A percentile compares a stretch with the other conserved stretches of the same genome.
These are phyloP conservation scores for Typhlomys cinereus DNA, from an alignment of 2,113 vertebrate genomes.

Conservation along the genomic window DNA sequence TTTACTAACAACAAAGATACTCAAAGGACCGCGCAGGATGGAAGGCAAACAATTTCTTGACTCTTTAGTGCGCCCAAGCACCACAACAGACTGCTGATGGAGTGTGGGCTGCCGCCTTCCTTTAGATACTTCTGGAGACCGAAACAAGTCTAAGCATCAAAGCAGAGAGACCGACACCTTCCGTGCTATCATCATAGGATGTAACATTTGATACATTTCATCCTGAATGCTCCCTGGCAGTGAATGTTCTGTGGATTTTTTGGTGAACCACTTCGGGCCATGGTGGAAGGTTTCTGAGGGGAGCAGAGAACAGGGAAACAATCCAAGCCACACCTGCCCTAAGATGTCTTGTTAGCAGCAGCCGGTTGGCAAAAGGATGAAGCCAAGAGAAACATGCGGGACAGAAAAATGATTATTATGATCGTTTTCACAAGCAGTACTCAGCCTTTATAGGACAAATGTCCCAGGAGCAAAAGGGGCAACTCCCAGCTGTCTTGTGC, in stretches of 20 bases:
- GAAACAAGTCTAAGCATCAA: not conserved
- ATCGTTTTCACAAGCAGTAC: not conserved
- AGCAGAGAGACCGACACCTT: not conserved
- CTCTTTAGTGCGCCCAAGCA: slow-evolving; percentile 5
- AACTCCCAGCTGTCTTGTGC: not conserved
- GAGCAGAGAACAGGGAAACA: not conserved
- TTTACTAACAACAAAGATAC: slow-evolving; percentile 35
- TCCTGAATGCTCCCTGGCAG: not conserved
- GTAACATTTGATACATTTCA: not conserved
- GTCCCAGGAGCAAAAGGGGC: not conserved
- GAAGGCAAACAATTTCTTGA: slow-evolving; percentile 37
- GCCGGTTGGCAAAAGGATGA: not conserved
- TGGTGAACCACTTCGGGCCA: slow-evolving; percentile 5
- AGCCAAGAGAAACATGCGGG: not conserved
- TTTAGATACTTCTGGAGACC: not conserved
- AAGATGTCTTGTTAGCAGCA: not conserved
- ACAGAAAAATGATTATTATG: not conserved
- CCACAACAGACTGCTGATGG: not conserved
- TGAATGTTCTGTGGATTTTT: not conserved
- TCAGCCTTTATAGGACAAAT: not conserved
- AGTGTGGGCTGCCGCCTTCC: not conserved
- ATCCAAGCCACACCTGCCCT: not conserved
- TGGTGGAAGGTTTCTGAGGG: not conserved
- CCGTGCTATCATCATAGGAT: not conserved
- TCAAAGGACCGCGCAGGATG: not conserved